phyloP scores from a whole-genome alignment of 2,888 invertebrate species.

The Hydrotaea diabolus region DNA sequence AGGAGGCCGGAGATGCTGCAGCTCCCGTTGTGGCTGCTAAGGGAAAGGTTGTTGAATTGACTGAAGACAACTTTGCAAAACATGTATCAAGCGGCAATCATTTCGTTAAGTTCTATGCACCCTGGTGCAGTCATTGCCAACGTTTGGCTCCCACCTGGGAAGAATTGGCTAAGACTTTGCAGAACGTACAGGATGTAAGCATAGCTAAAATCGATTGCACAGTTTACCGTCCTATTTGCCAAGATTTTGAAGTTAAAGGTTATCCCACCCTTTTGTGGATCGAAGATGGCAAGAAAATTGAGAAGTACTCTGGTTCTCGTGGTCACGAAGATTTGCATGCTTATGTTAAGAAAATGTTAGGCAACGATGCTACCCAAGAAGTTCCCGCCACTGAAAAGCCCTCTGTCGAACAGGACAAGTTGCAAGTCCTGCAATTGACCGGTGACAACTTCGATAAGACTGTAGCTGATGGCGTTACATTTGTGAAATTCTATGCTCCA shows the following conservation, averaged over 20 bases:
- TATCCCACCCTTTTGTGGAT: slow-evolving; percentile 95
- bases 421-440: slow-evolving; percentile 81
- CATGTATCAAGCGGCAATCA: slow-evolving; percentile 88
- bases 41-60: slow-evolving; percentile 85
- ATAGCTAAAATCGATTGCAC: slow-evolving; percentile 94
- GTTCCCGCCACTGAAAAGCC: slow-evolving; percentile 65
- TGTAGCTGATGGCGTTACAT: slow-evolving; percentile 87
- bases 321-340: slow-evolving; percentile 86
- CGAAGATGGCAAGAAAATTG: slow-evolving; percentile 92
- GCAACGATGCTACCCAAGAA: slow-evolving; percentile 71
- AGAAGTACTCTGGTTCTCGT: slow-evolving; percentile 87
- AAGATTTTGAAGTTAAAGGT: slow-evolving; percentile 90
- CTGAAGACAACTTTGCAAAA: slow-evolving; percentile 88
- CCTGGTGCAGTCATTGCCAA: slow-evolving; percentile 95
- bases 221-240: slow-evolving; percentile 87
- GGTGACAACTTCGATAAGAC: slow-evolving; percentile 88
- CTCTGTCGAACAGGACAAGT: slow-evolving; percentile 71
- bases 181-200: slow-evolving; percentile 85
- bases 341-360: slow-evolving; percentile 87
- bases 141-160: slow-evolving; percentile 93
- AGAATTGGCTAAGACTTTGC: slow-evolving; percentile 87
- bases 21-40: slow-evolving; percentile 47
- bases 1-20: slow-evolving; percentile 54
- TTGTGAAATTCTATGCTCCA: slow-evolving; percentile 94
- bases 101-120: slow-evolving; percentile 95